Evolutionary conservation across 2,113 vertebrate genomes (phyloP).

Genomic region (Zosterops lateralis): DNA sequence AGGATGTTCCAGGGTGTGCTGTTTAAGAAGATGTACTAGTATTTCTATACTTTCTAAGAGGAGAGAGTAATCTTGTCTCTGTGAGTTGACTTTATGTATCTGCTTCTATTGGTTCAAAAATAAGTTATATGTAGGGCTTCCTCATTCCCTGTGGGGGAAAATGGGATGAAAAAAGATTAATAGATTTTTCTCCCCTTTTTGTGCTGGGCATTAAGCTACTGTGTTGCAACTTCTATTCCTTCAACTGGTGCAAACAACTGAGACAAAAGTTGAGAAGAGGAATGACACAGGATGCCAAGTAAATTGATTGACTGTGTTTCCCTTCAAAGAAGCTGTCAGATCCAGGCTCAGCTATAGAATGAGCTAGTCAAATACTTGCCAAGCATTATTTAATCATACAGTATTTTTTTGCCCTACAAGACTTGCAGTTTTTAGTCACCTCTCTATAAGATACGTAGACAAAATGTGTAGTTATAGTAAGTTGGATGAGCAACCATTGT

Average conservation of each 20-base stretch:
- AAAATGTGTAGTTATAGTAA: background rate
- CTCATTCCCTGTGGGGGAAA: rapidly evolving
- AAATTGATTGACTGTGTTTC: background rate
- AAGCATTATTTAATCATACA: background rate
- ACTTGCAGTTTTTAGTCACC: background rate
- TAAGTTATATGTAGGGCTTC: background rate
- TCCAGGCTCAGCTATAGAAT: background rate
- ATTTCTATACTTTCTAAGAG: background rate
- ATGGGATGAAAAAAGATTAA: background rate
- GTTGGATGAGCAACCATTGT: background rate
- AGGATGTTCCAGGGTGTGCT: background rate
- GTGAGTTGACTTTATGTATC: background rate
- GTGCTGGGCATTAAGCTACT: background rate
- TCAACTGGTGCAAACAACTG: background rate
- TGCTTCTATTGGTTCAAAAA: background rate
- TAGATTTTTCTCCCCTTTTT: rapidly evolving
- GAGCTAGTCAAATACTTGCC: background rate
- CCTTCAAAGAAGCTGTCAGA: background rate
- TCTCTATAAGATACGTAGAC: background rate
- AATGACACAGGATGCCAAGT: background rate
- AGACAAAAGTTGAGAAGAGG: background rate
- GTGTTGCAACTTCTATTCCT: background rate
- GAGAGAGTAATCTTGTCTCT: background rate
- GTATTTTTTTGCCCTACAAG: background rate
- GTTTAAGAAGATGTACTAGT: background rate